Percentiles rank a stretch among this genome's conserved stretches.
phyloP scores from a whole-genome alignment of 1,140 invertebrate genomes.

The Anoplophora glabripennis region DNA sequence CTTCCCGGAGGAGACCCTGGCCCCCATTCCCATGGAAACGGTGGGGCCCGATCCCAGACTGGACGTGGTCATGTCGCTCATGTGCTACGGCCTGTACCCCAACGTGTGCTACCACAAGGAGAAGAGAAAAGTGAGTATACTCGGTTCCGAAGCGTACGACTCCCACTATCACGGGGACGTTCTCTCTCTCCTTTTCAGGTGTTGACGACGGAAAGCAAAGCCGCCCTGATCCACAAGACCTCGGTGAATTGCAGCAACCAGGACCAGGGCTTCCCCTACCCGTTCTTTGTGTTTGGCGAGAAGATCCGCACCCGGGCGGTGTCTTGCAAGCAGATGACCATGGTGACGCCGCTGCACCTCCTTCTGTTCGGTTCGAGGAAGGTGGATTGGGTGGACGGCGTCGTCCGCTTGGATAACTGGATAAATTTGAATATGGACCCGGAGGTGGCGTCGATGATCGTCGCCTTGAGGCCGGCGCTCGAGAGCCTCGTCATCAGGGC shows the following conservation, averaged over 20 bases:
- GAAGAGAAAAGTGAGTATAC: slow-evolving; percentile 72
- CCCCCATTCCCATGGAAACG: slow-evolving; percentile 71
- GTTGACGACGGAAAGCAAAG: slow-evolving; percentile 90
- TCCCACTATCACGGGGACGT: too few species aligned
- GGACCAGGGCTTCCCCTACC: slow-evolving; percentile 83
- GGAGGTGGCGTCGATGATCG: slow-evolving; percentile 71
- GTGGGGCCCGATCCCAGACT: slow-evolving; percentile 74
- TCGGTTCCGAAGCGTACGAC: too few species aligned
- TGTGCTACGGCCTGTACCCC: slow-evolving; percentile 91
- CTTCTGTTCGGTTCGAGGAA: slow-evolving; percentile 88
- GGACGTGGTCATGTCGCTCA: slow-evolving; percentile 80
- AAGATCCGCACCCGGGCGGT: slow-evolving; percentile 95
- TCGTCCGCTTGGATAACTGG: slow-evolving; percentile 86
- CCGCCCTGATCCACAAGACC: slow-evolving; percentile 92
- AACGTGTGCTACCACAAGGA: slow-evolving; percentile 96
- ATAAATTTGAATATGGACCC: slow-evolving; percentile 86
- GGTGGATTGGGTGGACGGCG: slow-evolving; percentile 58
- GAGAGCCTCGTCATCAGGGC: slow-evolving; percentile 80
- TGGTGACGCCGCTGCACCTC: slow-evolving; percentile 92
- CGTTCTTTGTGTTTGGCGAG: slow-evolving; percentile 97
- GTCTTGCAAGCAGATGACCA: slow-evolving; percentile 96
- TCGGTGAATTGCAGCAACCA: slow-evolving; percentile 92
- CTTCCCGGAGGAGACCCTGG: slow-evolving; percentile 85
- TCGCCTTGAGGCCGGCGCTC: slow-evolving; percentile 81
- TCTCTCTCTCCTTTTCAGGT: slow-evolving; percentile 69